Base-by-base conservation (phyloP, 2,797 vertebrate species). In the Apogon talboti region DNA sequence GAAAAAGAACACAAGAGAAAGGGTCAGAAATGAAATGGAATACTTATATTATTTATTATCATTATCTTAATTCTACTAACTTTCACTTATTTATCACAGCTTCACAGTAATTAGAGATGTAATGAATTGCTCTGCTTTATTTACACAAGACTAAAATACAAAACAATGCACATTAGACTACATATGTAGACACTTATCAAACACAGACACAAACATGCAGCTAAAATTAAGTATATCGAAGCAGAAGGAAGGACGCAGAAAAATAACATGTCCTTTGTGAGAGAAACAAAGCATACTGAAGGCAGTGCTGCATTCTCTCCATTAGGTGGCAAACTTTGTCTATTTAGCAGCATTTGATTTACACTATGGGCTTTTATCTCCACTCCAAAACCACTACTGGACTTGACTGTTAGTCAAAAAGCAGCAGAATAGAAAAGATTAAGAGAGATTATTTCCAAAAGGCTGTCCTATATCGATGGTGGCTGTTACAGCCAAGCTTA, bases 281-380 rank as follows among this genome's bases (percentile, higher is more conserved):
- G 7, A 50, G 3, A 40, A 15, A 48, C 2, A 57, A 43, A n/a
- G 7, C 46, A 35, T 44, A 7, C 50, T 1, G 1, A 54, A 37
- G 1, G 72, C 43, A 87, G 61, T 81, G 49, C 45, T 57, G 13
- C 13, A 15, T 12, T 51, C 14, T 81, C 64, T 81, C 93, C 94
- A 93, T 74, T 83, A 91, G 93, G 81, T 90, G 93, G 91, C 91
- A 88, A 80, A 76, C 81, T 87, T 74, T 77, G 76, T 80, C 89
- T 74, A 80, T 58, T 62, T 50, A 83, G 73, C 49, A 57, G 38
- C 18, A 35, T 30, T 11, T 42, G 48, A 38, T 38, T 55, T 38
- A 35, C 21, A 15, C 6, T 46, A 5, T 3, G 9, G 13, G 53
- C 54, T 63, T 53, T 63, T 40, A 68, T 42, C 62, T 74, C 72